phyloP scores from a whole-genome alignment of 2,113 vertebrate genomes.

The Ondatra zibethicus region DNA sequence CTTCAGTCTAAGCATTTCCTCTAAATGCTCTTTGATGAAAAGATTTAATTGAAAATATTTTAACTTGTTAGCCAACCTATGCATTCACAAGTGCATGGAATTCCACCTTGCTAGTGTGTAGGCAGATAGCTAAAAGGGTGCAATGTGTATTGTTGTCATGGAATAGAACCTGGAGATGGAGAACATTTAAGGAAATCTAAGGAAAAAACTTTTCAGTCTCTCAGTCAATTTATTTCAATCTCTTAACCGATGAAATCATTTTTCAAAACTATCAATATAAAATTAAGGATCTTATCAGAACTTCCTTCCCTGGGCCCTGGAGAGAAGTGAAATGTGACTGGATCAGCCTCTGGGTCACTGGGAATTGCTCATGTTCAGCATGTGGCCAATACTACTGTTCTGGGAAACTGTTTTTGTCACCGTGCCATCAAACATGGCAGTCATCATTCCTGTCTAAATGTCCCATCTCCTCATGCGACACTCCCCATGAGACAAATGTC shows the following conservation, averaged over 20 bases:
- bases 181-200: slow-evolving; percentile 16
- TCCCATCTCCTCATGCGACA: not conserved
- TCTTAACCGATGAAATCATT: slow-evolving; percentile 38
- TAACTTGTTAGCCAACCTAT: slow-evolving; percentile 41
- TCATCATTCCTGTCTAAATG: not conserved
- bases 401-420: not conserved
- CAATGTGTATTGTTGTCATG: not conserved
- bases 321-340: not conserved
- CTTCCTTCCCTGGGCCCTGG: not conserved
- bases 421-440: not conserved
- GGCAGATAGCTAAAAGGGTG: not conserved
- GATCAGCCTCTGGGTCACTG: not conserved
- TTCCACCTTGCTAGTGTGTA: slow-evolving; percentile 8
- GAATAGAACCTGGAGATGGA: slow-evolving; percentile 16
- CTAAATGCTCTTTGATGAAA: slow-evolving; percentile 74
- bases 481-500: not conserved
- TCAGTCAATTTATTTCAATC: slow-evolving; percentile 12
- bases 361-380: not conserved
- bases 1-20: slow-evolving; percentile 83
- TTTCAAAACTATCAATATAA: slow-evolving; percentile 46
- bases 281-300: slow-evolving; percentile 42
- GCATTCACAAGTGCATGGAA: slow-evolving; percentile 49
- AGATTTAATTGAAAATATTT: slow-evolving; percentile 67
- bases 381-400: slow-evolving; percentile 2
- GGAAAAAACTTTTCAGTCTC: not conserved